A percentile compares a stretch with the other conserved stretches of the same genome.
phyloP scores from a whole-genome alignment of 2,113 vertebrate species.

The Eubucco bourcierii region DNA sequence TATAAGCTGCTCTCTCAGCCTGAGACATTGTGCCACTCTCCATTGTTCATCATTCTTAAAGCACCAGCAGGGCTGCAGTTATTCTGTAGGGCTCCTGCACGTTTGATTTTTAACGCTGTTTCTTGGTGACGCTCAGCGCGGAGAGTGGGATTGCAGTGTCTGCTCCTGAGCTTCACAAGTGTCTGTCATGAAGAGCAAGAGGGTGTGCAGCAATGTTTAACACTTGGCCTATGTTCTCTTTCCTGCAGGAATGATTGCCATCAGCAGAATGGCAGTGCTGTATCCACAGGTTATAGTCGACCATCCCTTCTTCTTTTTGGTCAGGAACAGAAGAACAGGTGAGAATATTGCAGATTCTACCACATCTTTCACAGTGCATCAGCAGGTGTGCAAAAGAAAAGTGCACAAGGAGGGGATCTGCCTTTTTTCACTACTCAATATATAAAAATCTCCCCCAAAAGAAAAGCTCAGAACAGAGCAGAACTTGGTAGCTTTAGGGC shows the following conservation, averaged over 20 bases:
- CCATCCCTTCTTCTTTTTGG: conserved; percentile 95
- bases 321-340: conserved; percentile 94
- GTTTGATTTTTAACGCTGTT: background rate
- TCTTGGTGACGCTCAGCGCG: background rate
- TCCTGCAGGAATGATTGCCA: conserved; percentile 89
- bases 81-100: background rate
- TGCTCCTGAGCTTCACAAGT: background rate
- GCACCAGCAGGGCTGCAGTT: background rate
- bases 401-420: background rate
- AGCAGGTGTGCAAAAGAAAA: background rate
- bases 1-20: background rate
- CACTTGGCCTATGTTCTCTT: background rate
- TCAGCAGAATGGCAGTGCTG: conserved; percentile 92
- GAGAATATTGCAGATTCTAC: background rate
- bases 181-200: background rate
- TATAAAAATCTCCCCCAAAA: background rate
- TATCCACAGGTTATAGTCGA: conserved; percentile 97
- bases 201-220: background rate
- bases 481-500: background rate
- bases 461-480: background rate
- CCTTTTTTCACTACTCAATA: background rate
- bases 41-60: conserved; percentile 26
- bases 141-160: background rate
- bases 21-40: background rate
- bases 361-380: background rate